These are phyloP conservation scores for Prenolepis imparis DNA, from an alignment of 2,888 invertebrate species.

Conservation along the genomic window DNA sequence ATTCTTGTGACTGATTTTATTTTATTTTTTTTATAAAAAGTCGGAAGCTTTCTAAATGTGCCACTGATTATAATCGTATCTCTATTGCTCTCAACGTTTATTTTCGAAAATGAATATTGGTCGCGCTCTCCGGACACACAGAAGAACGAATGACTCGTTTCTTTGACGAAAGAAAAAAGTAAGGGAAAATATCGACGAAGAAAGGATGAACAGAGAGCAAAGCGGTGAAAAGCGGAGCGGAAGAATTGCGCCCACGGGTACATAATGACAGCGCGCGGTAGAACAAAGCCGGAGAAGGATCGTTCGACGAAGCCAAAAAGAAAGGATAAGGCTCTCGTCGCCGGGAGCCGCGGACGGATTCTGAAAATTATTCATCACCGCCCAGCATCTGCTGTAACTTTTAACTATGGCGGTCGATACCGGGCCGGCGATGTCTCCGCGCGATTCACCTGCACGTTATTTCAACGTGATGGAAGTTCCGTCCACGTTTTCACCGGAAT, in stretches of 20 bases:
- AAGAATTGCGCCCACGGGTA: conserved; percentile 45
- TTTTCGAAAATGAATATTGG: conserved; percentile 22
- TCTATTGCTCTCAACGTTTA: not conserved
- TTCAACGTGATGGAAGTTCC: conserved; percentile 9
- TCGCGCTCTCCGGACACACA: not conserved
- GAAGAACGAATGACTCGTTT: not conserved
- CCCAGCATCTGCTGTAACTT: conserved; percentile 47
- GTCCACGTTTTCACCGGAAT: not conserved
- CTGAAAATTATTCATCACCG: conserved; percentile 52
- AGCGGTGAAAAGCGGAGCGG: conserved; percentile 31
- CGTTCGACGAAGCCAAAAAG: conserved; percentile 45
- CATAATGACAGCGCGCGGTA: conserved; percentile 49
- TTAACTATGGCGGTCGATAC: conserved; percentile 47
- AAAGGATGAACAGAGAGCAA: conserved; percentile 11
- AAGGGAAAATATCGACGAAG: conserved; percentile 41
- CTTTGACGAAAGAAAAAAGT: not conserved
- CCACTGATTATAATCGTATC: not conserved
- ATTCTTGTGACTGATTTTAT: not conserved
- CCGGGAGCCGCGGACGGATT: conserved; percentile 27
- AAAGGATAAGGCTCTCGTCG: conserved; percentile 20
- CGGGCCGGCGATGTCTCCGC: conserved; percentile 3
- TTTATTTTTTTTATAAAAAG: not conserved
- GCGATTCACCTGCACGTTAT: conserved; percentile 17
- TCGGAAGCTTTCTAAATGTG: not conserved
- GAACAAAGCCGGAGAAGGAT: conserved; percentile 41